phyloP scores from a whole-genome alignment of 92 coral and sea anemone genomes.

The Muricea muricata region DNA sequence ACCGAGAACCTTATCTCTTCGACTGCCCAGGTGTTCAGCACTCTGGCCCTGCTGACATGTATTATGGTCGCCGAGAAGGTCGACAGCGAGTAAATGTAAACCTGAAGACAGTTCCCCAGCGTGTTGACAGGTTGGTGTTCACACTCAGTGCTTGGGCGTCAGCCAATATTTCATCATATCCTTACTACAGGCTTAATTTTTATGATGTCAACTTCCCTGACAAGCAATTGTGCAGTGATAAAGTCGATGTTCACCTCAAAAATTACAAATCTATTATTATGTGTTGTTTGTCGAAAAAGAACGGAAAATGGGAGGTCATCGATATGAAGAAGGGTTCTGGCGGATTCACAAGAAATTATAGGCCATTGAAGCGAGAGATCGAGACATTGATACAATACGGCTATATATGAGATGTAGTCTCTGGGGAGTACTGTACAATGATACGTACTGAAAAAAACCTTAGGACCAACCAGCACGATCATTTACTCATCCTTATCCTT shows the following conservation, averaged over 20 bases:
- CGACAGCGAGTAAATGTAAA: constrained; percentile 48
- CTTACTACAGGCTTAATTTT: constrained; percentile 60
- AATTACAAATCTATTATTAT: constrained; percentile 29
- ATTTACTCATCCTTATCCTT: too few relatives aligned
- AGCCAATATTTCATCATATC: constrained; percentile 49
- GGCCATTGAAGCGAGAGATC: not conserved
- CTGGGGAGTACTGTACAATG: too few relatives aligned
- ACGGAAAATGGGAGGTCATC: constrained; percentile 51
- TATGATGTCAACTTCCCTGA: constrained; percentile 60
- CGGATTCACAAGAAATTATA: constrained; percentile 38
- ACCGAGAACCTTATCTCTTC: constrained; percentile 23
- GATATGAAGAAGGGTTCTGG: constrained; percentile 40
- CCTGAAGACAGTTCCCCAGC: constrained; percentile 47
- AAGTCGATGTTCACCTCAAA: constrained; percentile 33
- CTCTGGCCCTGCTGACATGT: constrained; percentile 50
- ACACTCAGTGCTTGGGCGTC: constrained; percentile 71
- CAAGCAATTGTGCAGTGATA: constrained; percentile 57
- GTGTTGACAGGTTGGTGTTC: constrained; percentile 62
- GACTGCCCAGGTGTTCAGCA: constrained; percentile 54
- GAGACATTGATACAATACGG: not conserved
- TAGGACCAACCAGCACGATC: too few relatives aligned
- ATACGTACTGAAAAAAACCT: too few relatives aligned
- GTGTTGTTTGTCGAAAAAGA: constrained; percentile 60
- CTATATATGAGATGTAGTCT: too few relatives aligned
- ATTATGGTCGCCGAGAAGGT: constrained; percentile 41